Conservation (phyloP, 2,797 vertebrate species). For the Tapirus indicus region DNA sequence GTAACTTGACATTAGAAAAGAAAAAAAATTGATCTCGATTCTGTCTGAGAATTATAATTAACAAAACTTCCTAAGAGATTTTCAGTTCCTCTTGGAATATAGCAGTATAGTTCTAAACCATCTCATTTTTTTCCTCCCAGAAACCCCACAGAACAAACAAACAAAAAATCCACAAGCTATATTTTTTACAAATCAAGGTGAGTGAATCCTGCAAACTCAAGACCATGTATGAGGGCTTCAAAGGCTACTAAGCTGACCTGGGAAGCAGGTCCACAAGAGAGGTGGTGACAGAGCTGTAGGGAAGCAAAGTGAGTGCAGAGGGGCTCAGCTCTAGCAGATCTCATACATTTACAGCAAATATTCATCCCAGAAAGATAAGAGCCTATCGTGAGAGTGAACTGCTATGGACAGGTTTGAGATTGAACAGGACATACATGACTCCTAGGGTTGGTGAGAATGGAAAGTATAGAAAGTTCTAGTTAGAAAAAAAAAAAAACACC, state of each 20-base stretch:
- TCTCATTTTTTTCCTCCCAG: neutral
- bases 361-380: neutral
- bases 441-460: neutral
- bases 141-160: neutral
- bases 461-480: neutral
- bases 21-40: neutral
- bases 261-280: neutral
- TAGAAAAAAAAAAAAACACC: neutral
- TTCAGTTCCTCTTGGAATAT: neutral
- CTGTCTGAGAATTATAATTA: neutral
- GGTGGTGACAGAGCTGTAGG: neutral
- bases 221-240: neutral
- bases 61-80: neutral
- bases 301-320: neutral
- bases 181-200: neutral
- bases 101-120: neutral
- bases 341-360: neutral
- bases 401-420: neutral
- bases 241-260: neutral
- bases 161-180: neutral
- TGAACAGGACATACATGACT: neutral
- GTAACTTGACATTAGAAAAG: neutral
- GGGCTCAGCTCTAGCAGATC: neutral
- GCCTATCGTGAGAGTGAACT: neutral
- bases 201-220: neutral